These are phyloP conservation scores for Acanthosepion esculentum DNA, from an alignment of 2,888 invertebrate species.

Conservation along the genomic window DNA sequence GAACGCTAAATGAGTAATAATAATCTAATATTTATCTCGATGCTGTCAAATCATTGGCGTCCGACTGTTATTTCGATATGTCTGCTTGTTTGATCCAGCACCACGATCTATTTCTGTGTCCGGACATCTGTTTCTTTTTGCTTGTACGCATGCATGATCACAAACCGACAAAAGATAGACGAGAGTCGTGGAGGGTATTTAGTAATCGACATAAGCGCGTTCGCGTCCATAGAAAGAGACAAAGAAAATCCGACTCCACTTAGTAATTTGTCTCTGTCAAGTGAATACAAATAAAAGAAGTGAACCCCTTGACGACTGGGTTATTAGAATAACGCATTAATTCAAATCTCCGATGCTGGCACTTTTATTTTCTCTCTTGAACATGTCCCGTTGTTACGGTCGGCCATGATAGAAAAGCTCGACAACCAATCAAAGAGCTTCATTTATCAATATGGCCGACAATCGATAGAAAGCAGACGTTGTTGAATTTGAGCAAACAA, in stretches of 20 bases:
- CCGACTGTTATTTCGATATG: too few species aligned
- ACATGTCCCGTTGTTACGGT: background rate
- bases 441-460: slow-evolving; percentile 33
- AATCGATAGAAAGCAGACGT: background rate
- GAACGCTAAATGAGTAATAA: too few species aligned
- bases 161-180: too few species aligned
- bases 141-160: too few species aligned
- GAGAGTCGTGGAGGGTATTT: background rate
- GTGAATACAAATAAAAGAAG: background rate
- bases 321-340: slow-evolving; percentile 22
- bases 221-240: background rate
- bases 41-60: too few species aligned
- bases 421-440: background rate
- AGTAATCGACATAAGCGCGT: background rate
- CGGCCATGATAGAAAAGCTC: background rate
- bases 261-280: slow-evolving; percentile 14
- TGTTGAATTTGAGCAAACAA: background rate
- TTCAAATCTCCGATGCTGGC: background rate
- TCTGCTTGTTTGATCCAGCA: too few species aligned
- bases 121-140: too few species aligned
- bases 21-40: too few species aligned
- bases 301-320: background rate
- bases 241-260: background rate
- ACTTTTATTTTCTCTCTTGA: background rate
- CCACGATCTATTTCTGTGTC: too few species aligned